Evolutionary conservation across 2,113 vertebrate species (phyloP).

Genomic region (Echinops telfairi): DNA sequence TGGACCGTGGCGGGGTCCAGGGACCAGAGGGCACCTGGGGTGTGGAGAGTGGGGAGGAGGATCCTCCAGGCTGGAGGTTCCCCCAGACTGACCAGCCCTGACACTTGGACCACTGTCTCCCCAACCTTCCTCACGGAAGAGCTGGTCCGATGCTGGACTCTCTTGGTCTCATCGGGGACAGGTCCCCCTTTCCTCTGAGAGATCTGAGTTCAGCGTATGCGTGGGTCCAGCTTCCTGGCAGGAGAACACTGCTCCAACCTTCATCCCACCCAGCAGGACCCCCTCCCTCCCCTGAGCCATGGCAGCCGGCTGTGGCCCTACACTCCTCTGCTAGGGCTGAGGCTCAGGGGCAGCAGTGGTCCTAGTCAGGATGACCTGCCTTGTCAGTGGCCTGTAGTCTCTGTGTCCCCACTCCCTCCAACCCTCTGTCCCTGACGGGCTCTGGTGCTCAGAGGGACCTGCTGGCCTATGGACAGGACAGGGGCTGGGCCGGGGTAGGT

Average conservation of each 20-base stretch:
- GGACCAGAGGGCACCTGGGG: not conserved
- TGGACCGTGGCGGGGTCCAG: not conserved
- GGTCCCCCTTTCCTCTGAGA: not conserved
- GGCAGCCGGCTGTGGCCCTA: not conserved
- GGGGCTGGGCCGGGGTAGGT: not conserved
- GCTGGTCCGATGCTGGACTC: not conserved
- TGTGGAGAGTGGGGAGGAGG: too few species aligned
- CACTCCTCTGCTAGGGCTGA: not conserved
- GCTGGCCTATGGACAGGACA: not conserved
- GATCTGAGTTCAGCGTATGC: not conserved
- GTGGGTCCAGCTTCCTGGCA: not conserved
- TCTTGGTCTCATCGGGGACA: not conserved
- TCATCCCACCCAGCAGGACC: not conserved
- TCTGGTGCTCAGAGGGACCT: not conserved
- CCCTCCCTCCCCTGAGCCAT: not conserved
- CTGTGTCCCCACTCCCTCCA: not conserved
- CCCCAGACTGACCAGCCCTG: not conserved
- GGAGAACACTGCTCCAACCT: too few species aligned
- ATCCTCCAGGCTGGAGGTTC: not conserved
- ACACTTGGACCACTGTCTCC: fast-evolving
- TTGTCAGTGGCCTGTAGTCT: not conserved
- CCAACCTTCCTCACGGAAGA: not conserved
- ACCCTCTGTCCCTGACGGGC: not conserved
- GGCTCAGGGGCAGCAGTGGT: fast-evolving
- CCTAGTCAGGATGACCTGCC: not conserved